phyloP scores from a whole-genome alignment of 1,140 invertebrate genomes.

The Anastrepha ludens region DNA sequence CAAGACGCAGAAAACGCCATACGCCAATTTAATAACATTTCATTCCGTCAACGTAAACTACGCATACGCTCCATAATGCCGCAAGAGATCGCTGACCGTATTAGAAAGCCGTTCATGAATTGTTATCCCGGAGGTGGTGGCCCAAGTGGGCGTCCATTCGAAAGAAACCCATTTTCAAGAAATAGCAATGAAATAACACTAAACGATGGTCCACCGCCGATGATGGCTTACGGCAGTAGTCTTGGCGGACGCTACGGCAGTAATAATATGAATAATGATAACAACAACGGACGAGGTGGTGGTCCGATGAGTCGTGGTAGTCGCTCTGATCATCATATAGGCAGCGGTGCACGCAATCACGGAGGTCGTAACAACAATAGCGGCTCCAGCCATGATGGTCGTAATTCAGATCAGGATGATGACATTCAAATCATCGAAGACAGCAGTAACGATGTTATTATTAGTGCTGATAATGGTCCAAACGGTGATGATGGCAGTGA shows the following conservation, averaged over 20 bases:
- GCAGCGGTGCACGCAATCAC: constrained; percentile 9
- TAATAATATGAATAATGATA: constrained; percentile 9
- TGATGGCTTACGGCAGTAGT: neutral
- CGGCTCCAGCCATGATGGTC: constrained; percentile 20
- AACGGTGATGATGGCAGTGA: constrained; percentile 55
- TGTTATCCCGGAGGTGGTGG: constrained; percentile 65
- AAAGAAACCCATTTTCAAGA: constrained; percentile 12
- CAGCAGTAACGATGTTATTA: constrained; percentile 52
- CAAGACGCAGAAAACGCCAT: constrained; percentile 83
- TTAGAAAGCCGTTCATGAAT: constrained; percentile 70
- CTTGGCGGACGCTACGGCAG: constrained; percentile 9
- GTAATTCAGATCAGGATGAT: neutral
- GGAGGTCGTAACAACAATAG: constrained; percentile 15
- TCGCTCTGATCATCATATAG: neutral
- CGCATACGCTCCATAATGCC: constrained; percentile 81
- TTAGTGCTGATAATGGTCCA: constrained; percentile 26
- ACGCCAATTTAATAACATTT: constrained; percentile 80
- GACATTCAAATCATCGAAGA: constrained; percentile 45
- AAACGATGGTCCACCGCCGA: constrained; percentile 22
- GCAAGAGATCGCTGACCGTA: constrained; percentile 76
- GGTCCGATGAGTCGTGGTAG: neutral
- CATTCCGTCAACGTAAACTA: constrained; percentile 80
- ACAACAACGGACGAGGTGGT: constrained; percentile 20
- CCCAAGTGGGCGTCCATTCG: neutral
- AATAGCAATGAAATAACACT: neutral